phyloP scores from a whole-genome alignment of 1,140 invertebrate genomes.

The Theocolax elegans region DNA sequence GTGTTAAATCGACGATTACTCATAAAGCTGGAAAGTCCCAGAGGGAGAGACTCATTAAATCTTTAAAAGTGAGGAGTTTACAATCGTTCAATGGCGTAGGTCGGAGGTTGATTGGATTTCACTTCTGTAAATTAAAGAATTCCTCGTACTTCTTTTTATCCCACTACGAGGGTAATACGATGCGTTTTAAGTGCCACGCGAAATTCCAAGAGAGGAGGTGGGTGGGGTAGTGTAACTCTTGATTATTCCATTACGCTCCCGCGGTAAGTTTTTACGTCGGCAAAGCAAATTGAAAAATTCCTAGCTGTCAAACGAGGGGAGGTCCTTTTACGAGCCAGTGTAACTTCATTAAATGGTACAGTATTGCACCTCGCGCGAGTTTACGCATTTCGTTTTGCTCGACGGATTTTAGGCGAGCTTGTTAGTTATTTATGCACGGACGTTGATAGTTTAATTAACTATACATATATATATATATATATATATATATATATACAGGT shows the following conservation, averaged over 20 bases:
- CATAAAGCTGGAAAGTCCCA: slow-evolving; percentile 24
- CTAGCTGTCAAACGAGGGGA: slow-evolving; percentile 16
- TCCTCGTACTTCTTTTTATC: slow-evolving; percentile 4
- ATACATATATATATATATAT: no score
- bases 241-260: slow-evolving; percentile 21
- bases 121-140: slow-evolving; percentile 50
- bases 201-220: slow-evolving; percentile 8
- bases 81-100: slow-evolving; percentile 47
- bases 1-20: slow-evolving; percentile 18
- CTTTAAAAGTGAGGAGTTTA: slow-evolving; percentile 44
- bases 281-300: slow-evolving; percentile 27
- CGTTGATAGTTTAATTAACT: no score
- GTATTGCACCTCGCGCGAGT: slow-evolving; percentile 6
- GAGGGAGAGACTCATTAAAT: slow-evolving; percentile 1
- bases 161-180: slow-evolving; percentile 7
- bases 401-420: neutral
- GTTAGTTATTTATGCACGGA: no score
- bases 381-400: neutral
- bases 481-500: no score
- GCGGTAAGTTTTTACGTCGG: no score
- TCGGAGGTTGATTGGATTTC: slow-evolving; percentile 48
- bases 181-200: slow-evolving; percentile 29
- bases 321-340: slow-evolving; percentile 26
- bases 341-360: slow-evolving; percentile 24
- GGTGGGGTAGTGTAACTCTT: neutral